Conservation (phyloP, 2,797 vertebrate species). For the Artibeus lituratus region DNA sequence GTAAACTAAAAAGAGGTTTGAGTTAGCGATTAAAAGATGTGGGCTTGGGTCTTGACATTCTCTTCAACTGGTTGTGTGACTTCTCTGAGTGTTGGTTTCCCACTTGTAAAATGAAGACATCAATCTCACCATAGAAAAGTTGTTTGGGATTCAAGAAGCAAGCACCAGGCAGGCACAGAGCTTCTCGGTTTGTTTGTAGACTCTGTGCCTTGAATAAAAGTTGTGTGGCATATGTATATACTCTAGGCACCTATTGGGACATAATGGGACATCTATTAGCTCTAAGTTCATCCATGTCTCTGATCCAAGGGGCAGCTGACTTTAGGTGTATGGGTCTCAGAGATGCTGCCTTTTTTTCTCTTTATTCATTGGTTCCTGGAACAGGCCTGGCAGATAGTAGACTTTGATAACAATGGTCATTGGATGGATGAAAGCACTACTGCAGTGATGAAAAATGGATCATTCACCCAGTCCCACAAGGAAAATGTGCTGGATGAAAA, state of each 20-base stretch:
- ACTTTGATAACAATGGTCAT: neutral
- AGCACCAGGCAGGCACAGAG: neutral
- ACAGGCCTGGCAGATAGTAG: neutral
- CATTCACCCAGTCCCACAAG: neutral
- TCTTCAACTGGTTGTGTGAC: neutral
- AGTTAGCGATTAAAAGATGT: neutral
- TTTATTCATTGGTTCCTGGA: neutral
- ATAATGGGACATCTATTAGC: neutral
- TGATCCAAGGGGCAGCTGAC: neutral
- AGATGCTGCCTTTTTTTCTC: neutral
- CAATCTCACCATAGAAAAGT: neutral
- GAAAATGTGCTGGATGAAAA: neutral
- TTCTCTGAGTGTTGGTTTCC: neutral
- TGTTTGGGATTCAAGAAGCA: neutral
- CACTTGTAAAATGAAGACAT: neutral
- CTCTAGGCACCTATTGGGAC: neutral
- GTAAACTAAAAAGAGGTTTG: neutral
- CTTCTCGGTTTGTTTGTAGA: neutral
- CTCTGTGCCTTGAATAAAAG: neutral
- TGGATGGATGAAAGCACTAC: neutral
- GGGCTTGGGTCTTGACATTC: neutral
- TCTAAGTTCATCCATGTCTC: neutral
- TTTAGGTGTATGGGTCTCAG: neutral
- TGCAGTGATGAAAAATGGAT: neutral
- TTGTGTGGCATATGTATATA: neutral